Evolutionary conservation across 2,797 vertebrate genomes (phyloP).

Genomic region (Brotula barbata): DNA sequence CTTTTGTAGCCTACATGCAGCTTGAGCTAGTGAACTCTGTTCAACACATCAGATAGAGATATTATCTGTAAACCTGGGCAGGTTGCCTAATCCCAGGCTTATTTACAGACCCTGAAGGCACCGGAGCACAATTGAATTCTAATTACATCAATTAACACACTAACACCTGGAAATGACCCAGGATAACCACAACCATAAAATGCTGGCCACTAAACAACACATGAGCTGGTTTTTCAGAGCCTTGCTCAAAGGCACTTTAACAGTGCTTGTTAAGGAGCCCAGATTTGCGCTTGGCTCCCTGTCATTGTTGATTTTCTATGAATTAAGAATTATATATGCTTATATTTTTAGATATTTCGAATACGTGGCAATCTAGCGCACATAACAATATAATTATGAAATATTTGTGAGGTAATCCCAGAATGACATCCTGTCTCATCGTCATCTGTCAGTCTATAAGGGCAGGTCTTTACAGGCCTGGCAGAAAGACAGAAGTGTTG

Average conservation of each 20-base stretch:
- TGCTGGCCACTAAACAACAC: neutral
- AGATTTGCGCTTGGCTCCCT: too few relatives aligned
- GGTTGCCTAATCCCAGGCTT: conserved; percentile 26
- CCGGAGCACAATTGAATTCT: neutral
- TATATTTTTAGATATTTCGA: too few relatives aligned
- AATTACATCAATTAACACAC: conserved; percentile 30
- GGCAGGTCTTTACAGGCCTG: neutral
- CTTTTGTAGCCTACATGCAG: conserved; percentile 1
- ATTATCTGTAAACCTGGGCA: conserved; percentile 21
- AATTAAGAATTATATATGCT: too few relatives aligned
- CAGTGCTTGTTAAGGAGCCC: too few relatives aligned
- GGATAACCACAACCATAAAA: neutral
- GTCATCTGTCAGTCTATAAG: too few relatives aligned
- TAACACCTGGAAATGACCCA: conserved; percentile 8
- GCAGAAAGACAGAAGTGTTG: neutral
- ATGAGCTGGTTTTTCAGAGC: too few relatives aligned
- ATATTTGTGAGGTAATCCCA: too few relatives aligned
- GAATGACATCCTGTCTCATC: too few relatives aligned
- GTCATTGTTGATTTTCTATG: too few relatives aligned
- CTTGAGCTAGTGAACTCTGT: conserved; percentile 23
- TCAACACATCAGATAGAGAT: conserved; percentile 14
- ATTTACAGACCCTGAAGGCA: conserved; percentile 30
- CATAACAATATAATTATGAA: too few relatives aligned
- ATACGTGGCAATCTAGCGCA: too few relatives aligned
- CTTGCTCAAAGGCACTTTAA: too few relatives aligned